Base-by-base conservation (phyloP, 2,113 vertebrate genomes). In the Pelobates fuscus region DNA sequence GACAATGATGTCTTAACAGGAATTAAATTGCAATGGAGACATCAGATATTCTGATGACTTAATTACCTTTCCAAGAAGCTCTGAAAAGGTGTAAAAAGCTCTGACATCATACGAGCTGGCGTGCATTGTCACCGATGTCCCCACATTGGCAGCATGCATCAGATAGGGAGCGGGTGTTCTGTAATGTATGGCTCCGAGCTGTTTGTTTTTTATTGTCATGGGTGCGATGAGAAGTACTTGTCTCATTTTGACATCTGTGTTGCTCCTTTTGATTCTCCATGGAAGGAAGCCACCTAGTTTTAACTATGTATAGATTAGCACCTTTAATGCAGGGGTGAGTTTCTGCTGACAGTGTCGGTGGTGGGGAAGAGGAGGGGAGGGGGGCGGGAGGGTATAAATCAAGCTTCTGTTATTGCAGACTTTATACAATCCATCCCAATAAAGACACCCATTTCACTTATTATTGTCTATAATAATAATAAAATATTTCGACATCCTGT, bases 241-340 rank as follows among this genome's bases (percentile, higher is more conserved):
- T 49, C 44, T 52, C 7, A 4, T 29, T 52, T 24, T 29, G 43
- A 52, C 65, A 67, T 52, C 65, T 52, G 65, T n/a, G 65, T 52
- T 52, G 65, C 65, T 49, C 65, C 65, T 60, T 69, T 57, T 69
- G 67, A 37, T 69, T 55, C 24, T 14, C 23, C n/a, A 27, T 69
- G 67, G 67, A 57, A 52, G 11, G 3, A 7, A 17, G 67, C 67
- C 67, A 57, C 49, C 26, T 63, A 63, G 27, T 11, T 32, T 63
- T 63, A 63, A 27, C 52, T 14, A 57, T 69, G 67, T 69, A 69
- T 69, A 69, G 67, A 57, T 37, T 69, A 57, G 20, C 67, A 69
- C 46, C 6, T 30, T 58, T 23, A 12, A 17, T 26, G 70, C 17
- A n/a, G 69, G 32, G 25, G 55, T 37, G 70, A 29, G 70, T 27